These are phyloP conservation scores for Columbina picui DNA, from an alignment of 2,113 vertebrate genomes.

Conservation along the genomic window DNA sequence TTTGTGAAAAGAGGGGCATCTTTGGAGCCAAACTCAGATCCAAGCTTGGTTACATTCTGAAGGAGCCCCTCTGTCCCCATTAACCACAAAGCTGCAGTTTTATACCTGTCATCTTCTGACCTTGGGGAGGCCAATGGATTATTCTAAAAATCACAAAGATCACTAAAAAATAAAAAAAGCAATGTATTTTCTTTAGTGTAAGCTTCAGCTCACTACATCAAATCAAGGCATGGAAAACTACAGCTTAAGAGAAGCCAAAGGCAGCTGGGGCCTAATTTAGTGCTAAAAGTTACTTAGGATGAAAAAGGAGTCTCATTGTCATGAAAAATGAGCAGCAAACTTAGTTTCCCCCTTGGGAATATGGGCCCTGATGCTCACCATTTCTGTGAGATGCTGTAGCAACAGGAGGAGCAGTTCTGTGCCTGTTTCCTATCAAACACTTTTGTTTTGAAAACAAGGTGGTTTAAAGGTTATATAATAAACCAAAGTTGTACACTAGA, in stretches of 20 bases:
- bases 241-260: slow-evolving; percentile 11
- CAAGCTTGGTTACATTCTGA: not conserved
- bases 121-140: not conserved
- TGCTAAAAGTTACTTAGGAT: not conserved
- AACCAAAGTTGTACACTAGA: not conserved
- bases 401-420: not conserved
- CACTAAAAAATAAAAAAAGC: not conserved
- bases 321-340: slow-evolving; percentile 29
- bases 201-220: not conserved
- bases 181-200: not conserved
- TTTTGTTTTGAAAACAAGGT: slow-evolving; percentile 31
- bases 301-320: not conserved
- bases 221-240: slow-evolving; percentile 18
- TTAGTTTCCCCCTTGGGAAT: not conserved
- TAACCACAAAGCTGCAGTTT: not conserved
- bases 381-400: not conserved
- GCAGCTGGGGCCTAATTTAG: not conserved
- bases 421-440: not conserved
- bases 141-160: not conserved
- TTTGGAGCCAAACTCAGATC: not conserved
- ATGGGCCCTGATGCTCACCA: not conserved
- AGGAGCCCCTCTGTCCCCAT: not conserved
- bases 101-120: not conserved
- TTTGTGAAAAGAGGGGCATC: not conserved
- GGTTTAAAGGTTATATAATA: slow-evolving; percentile 5